Conservation (phyloP, 2,888 invertebrate genomes). For the Lomographa bimaculata region DNA sequence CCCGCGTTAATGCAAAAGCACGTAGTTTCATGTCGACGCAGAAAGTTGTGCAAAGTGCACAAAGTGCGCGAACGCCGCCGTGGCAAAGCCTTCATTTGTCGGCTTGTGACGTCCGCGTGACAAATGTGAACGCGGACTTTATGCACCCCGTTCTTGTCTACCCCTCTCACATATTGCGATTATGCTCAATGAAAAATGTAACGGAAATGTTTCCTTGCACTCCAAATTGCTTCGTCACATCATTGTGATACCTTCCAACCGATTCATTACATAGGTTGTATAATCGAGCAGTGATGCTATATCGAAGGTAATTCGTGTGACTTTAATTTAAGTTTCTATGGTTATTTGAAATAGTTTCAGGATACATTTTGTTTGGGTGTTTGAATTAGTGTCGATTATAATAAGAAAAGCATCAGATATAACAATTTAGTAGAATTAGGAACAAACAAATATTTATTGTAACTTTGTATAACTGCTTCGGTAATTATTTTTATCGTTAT, state of each 20-base stretch:
- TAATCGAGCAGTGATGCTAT: no score
- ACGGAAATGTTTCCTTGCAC: conserved; percentile 48
- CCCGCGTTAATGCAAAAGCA: conserved; percentile 78
- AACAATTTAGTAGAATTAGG: no score
- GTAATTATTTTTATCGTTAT: no score
- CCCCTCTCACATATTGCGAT: conserved; percentile 57
- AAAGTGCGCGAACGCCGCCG: conserved; percentile 76
- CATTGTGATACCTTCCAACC: conserved; percentile 12
- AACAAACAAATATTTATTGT: no score
- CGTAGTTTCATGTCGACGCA: conserved; percentile 77
- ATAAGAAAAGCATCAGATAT: no score
- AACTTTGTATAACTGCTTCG: no score
- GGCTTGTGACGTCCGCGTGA: conserved; percentile 80
- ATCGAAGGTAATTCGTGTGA: conserved; percentile 53
- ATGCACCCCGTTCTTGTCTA: conserved; percentile 49
- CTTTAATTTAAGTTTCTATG: conserved; percentile 72
- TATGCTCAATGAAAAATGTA: conserved; percentile 69
- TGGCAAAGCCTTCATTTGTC: conserved; percentile 83
- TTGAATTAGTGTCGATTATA: conserved; percentile 79
- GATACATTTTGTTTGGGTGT: no score
- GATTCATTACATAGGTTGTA: no score
- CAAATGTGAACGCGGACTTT: conserved; percentile 79
- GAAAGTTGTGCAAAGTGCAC: conserved; percentile 81
- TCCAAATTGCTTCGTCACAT: conserved; percentile 39
- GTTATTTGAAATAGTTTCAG: conserved; percentile 71